These are phyloP conservation scores for Bolinopsis microptera DNA, from an alignment of 37 sponge, comb jelly and placozoan genomes.

Conservation along the genomic window DNA sequence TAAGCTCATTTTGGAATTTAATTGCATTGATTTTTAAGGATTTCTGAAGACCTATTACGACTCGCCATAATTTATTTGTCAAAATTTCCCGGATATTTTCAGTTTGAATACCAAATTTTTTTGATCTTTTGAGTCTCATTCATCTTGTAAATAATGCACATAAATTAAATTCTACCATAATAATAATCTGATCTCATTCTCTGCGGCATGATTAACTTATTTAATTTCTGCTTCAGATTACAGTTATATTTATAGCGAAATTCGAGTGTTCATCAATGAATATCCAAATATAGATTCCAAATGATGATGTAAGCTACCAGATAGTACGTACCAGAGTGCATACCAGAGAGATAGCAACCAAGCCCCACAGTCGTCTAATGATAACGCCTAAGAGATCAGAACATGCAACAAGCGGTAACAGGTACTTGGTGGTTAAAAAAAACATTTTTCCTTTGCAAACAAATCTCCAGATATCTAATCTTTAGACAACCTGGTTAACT, in stretches of 20 bases:
- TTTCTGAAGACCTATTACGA: neutral
- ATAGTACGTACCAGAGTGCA: neutral
- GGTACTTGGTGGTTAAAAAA: no score
- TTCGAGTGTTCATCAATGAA: no score
- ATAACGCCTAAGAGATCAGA: neutral
- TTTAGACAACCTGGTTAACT: no score
- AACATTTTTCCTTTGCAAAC: no score
- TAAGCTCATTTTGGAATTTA: no score
- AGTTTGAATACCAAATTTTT: neutral
- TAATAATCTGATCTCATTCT: no score
- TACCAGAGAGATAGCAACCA: neutral
- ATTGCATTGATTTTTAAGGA: neutral
- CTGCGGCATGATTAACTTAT: no score
- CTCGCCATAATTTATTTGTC: neutral
- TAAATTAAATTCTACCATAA: no score
- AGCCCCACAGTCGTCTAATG: neutral
- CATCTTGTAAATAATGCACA: no score
- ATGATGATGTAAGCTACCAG: neutral
- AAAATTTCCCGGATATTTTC: neutral
- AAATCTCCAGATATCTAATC: no score
- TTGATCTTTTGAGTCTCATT: neutral
- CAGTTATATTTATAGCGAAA: no score
- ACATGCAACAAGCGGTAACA: neutral
- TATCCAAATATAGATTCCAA: neutral
- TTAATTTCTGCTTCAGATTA: no score